phyloP scores from a whole-genome alignment of 1,140 invertebrate genomes.

The Anoplolepis gracilipes region DNA sequence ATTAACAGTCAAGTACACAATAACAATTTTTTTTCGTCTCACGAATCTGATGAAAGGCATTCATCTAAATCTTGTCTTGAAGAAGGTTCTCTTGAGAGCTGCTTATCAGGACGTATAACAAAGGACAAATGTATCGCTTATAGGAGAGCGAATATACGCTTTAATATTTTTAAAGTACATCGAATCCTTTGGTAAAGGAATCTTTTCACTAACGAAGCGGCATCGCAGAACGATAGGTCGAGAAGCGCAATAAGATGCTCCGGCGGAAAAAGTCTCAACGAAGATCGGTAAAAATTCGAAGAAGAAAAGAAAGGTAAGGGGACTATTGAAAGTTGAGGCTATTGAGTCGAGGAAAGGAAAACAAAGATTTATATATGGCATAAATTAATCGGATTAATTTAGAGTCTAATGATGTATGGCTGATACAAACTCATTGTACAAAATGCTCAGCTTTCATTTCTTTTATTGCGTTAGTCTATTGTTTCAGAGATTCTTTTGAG shows the following conservation, averaged over 20 bases:
- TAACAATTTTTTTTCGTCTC: conserved; percentile 22
- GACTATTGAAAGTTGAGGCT: conserved; percentile 35
- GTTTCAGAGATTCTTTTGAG: conserved; percentile 20
- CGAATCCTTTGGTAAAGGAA: conserved; percentile 61
- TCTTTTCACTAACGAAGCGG: conserved; percentile 72
- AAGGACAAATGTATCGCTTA: conserved; percentile 60
- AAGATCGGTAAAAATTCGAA: conserved; percentile 31
- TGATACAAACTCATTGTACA: conserved; percentile 43
- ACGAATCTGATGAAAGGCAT: neutral
- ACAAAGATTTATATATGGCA: conserved; percentile 57
- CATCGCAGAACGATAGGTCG: conserved; percentile 63
- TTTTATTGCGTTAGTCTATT: conserved; percentile 41
- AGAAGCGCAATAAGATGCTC: conserved; percentile 66
- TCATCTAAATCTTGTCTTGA: conserved; percentile 9
- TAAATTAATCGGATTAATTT: conserved; percentile 74
- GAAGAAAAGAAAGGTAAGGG: conserved; percentile 36
- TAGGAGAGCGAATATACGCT: conserved; percentile 38
- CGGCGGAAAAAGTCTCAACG: conserved; percentile 21
- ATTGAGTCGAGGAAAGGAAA: conserved; percentile 58
- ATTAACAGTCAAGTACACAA: neutral
- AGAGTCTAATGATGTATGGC: conserved; percentile 26
- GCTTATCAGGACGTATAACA: conserved; percentile 66
- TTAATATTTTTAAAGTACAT: conserved; percentile 74
- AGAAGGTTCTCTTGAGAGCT: conserved; percentile 43
- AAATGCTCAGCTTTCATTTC: neutral